Base-by-base conservation (phyloP, 2,888 invertebrate species). In the Phortica okadai region DNA sequence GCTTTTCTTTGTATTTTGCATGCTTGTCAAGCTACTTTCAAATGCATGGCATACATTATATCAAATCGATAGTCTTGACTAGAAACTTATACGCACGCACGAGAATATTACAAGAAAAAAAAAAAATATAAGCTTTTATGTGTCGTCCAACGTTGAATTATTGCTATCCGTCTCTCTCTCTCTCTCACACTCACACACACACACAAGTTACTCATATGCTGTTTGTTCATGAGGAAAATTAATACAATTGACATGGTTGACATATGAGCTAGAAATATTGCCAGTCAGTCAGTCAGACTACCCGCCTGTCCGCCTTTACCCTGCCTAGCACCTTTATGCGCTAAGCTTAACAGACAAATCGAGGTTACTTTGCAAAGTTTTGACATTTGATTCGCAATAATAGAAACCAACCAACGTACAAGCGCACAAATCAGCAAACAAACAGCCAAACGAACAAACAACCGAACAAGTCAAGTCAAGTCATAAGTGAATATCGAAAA, bases 161-260 rank as follows among this genome's bases (percentile, higher is more conserved):
- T 45, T 45, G 10, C 10, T 8, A 45, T 45, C 7, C 10, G 7
- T 45, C 45, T 45, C 10, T 45, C 45, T 6, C 45, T 58, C 16
- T 21, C 56, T 0, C 59, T 0, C 59, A 56, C 58, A 8, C 59
- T 1, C 58, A 33, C 56, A 16, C 59, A 4, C 59, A 56, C 58
- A 8, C 59, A 16, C 58, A 33, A 69, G 8, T 8, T 11, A 44
- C 16, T 44, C 69, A 72, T 14, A 54, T 33, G n/a, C 64, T 74
- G 74, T 21, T 45, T 44, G 59, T 64, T 74, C 64, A 74, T 74
- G 56, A 33, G 33, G 25, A 72, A 72, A 72, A 72, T 72, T 72
- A 72, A 72, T 72, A 56, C 72, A 72, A 72, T 72, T 72, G 67
- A 69, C 67, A 45, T 69, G 67, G 67, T 69, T 69, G 67, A 69